phyloP scores from a whole-genome alignment of 2,797 vertebrate genomes.

The Adrianichthys oophorus region DNA sequence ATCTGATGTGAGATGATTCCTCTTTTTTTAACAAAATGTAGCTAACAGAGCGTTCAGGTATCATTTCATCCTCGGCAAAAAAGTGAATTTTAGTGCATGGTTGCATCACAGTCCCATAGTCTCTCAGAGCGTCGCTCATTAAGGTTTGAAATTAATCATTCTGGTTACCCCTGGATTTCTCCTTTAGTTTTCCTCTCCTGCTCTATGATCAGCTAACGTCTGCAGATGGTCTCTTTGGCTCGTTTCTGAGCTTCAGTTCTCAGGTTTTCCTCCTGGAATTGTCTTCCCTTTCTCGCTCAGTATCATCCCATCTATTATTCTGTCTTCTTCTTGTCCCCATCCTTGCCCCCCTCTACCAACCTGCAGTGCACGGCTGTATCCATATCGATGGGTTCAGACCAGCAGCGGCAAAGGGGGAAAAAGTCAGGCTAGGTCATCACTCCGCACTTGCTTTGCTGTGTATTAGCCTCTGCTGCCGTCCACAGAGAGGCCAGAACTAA shows the following conservation, averaged over 20 bases:
- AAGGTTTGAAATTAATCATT: slow-evolving; percentile 70
- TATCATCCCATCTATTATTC: slow-evolving; percentile 34
- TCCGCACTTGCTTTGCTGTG: slow-evolving; percentile 50
- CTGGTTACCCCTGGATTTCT: slow-evolving; percentile 46
- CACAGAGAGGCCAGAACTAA: slow-evolving; percentile 72
- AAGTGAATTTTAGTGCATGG: slow-evolving; percentile 51
- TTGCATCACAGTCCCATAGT: slow-evolving; percentile 51
- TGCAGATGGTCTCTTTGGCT: slow-evolving; percentile 21
- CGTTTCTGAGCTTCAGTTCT: slow-evolving; percentile 42
- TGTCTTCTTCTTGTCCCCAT: slow-evolving; percentile 26
- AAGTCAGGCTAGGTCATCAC: slow-evolving; percentile 69
- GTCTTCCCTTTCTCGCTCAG: slow-evolving; percentile 13
- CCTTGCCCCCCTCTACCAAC: slow-evolving; percentile 22
- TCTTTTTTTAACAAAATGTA: not conserved
- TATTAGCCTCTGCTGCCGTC: slow-evolving; percentile 63
- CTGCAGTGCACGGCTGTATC: slow-evolving; percentile 37
- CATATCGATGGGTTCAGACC: slow-evolving; percentile 55
- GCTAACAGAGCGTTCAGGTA: slow-evolving; percentile 26
- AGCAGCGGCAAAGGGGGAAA: slow-evolving; percentile 38
- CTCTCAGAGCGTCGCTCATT: slow-evolving; percentile 61
- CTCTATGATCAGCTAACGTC: slow-evolving; percentile 26
- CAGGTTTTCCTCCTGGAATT: slow-evolving; percentile 40
- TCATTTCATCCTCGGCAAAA: slow-evolving; percentile 35
- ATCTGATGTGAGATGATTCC: slow-evolving; percentile 53
- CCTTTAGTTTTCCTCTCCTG: slow-evolving; percentile 4